phyloP scores from a whole-genome alignment of 2,888 invertebrate genomes.

The Megamerina dolium region DNA sequence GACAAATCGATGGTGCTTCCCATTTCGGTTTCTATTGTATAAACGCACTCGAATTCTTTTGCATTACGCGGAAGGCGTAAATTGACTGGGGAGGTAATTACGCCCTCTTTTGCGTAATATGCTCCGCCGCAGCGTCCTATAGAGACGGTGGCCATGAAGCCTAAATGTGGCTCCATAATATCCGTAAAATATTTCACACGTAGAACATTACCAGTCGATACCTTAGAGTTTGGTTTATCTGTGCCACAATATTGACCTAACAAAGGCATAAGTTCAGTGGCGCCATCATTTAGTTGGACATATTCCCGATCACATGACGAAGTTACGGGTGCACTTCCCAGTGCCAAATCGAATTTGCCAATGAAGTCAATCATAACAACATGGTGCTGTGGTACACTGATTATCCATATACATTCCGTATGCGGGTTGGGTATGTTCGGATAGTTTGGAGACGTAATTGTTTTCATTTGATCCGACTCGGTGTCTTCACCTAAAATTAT shows the following conservation, averaged over 20 bases:
- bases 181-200: slow-evolving; percentile 69
- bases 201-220: slow-evolving; percentile 62
- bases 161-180: slow-evolving; percentile 63
- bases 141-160: slow-evolving; percentile 59
- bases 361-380: slow-evolving; percentile 74
- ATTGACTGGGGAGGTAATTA: slow-evolving; percentile 59
- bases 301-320: slow-evolving; percentile 51
- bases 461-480: slow-evolving; percentile 10
- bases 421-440: slow-evolving; percentile 74
- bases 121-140: slow-evolving; percentile 64
- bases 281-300: slow-evolving; percentile 79
- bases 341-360: slow-evolving; percentile 65
- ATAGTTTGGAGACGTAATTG: slow-evolving; percentile 72
- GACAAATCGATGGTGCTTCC: slow-evolving; percentile 50
- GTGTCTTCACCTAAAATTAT: slow-evolving; percentile 41
- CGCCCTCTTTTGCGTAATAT: slow-evolving; percentile 55
- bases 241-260: slow-evolving; percentile 63
- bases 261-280: slow-evolving; percentile 60
- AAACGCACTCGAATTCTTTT: slow-evolving; percentile 62
- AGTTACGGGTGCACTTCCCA: too few relatives aligned
- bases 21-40: slow-evolving; percentile 58
- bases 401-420: slow-evolving; percentile 76
- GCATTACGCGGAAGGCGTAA: slow-evolving; percentile 53
- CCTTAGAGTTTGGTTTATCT: slow-evolving; percentile 55
- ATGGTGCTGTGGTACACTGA: slow-evolving; percentile 66